These are phyloP conservation scores for Promerops cafer DNA, from an alignment of 2,113 vertebrate genomes.

Conservation along the genomic window DNA sequence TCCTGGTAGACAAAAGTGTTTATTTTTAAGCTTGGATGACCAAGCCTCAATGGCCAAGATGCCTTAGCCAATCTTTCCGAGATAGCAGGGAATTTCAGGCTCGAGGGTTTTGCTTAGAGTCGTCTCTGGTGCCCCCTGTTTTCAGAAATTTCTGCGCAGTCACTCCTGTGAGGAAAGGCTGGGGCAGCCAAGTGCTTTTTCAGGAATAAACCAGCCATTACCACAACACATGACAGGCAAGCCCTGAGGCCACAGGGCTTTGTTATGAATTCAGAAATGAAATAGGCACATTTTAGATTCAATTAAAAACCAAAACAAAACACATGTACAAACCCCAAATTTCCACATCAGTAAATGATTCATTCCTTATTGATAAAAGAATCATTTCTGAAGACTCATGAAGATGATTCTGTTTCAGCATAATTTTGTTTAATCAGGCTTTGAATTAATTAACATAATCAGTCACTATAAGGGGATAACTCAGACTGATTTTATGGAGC, in stretches of 20 bases:
- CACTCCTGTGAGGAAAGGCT: background rate
- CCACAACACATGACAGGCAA: background rate
- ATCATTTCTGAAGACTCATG: background rate
- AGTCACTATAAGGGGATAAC: background rate
- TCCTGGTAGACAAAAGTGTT: background rate
- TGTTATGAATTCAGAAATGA: background rate
- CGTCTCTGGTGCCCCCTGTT: background rate
- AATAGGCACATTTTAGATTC: background rate
- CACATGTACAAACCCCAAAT: background rate
- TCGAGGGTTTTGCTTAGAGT: background rate
- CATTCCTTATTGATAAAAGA: background rate
- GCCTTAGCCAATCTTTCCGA: background rate
- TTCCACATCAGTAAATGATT: background rate
- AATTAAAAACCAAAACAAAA: background rate
- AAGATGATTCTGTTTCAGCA: background rate
- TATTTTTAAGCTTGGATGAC: background rate
- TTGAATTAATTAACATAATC: slow-evolving; percentile 48
- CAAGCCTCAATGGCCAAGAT: background rate
- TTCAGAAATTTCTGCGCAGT: background rate
- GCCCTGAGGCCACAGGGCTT: background rate
- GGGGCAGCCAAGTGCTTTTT: background rate
- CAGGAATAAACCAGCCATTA: background rate
- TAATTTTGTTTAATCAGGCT: slow-evolving; percentile 38
- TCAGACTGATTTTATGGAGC: slow-evolving; percentile 1
- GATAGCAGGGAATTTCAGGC: background rate